Evolutionary conservation across 2,888 invertebrate species (phyloP), one percentile per base, ranked within the genome.

Genomic region (Dinocampus coccinellae): DNA sequence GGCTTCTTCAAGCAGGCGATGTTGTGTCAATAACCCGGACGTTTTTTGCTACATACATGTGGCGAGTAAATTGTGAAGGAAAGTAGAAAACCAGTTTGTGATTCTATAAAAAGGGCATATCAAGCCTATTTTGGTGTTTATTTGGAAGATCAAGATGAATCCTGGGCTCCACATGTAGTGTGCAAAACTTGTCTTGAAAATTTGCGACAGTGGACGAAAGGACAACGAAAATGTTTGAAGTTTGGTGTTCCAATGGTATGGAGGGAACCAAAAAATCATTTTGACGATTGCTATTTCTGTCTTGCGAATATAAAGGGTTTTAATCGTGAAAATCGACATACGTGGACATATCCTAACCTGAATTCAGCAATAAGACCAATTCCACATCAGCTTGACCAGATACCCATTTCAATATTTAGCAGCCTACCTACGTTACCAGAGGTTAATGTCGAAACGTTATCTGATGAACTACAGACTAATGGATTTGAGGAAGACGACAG

Each of bases 121-220:
- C n/a, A n/a, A n/a, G n/a, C n/a, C n/a, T n/a, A n/a, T n/a, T n/a
- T n/a, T n/a, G n/a, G n/a, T n/a, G n/a, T n/a, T n/a, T n/a, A n/a
- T n/a, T n/a, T n/a, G n/a, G n/a, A n/a, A n/a, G n/a, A n/a, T n/a
- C n/a, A n/a, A 75, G 73, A 79, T 57, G 77, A 80, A 73, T 26
- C 63, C 52, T 77, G 77, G 75, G 76, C 73, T 60, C 76, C 79
- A 57, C 75, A 78, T 73, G 79, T 76, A 53, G 75, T 76, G 16
- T 78, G 78, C 64, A 70, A 68, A 22, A 52, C 55, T 47, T 76
- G 68, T 73, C 73, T 73, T 24, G 74, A 76, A 66, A 47, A 42
- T 74, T 73, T 79, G 69, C 72, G 76, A 58, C 61, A 68, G 57
- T 79, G 78, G 75, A 73, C 60, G 34, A 77, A 76, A 61, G 75